Evolutionary conservation across 2,888 invertebrate genomes (phyloP), one percentile per base, ranked within the genome.

Genomic region (Erynnis tages): DNA sequence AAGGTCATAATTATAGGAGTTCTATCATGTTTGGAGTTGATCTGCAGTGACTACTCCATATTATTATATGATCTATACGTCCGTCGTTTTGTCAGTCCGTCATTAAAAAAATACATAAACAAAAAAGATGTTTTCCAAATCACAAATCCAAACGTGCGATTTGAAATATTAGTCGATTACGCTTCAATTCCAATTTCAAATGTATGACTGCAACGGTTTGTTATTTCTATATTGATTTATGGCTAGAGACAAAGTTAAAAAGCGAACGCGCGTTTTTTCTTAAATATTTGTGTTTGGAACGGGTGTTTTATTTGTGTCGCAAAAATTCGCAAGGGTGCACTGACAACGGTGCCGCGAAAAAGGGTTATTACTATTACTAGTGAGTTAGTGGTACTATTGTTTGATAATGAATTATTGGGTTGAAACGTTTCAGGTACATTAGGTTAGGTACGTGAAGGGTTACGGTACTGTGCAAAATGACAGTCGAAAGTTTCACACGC

Each of bases 391-490:
- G 80, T 74, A 72, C 69, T 66, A 79, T 89, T 89, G 89, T 89
- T 81, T 61, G 66, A 66, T 89, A 89, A 89, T 89, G 87, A 89
- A 88, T 89, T 89, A 89, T 87, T 88, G 87, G 88, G 82, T 88
- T 74, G 87, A 79, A 78, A 79, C 73, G 71, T 84, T 89, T 89
- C 89, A 88, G 89, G 89, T 89, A 89, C 87, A 86, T 86, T 88
- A 76, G 71, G 74, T 82, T 73, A 71, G n/a, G n/a, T 76, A 78
- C 75, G 72, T 84, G 82, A 85, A 89, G 88, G 89, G 89, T 85
- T 87, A 79, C 73, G 68, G 30, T 45, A 66, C 72, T 77, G 72
- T 74, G 72, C 76, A 79, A 82, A 74, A 78, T 79, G 81, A 83
- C 85, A 86, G 82, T 78, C 67, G 67, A 54, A 66, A 71, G 66